Evolutionary conservation across 2,113 vertebrate genomes (phyloP).

Genomic region (Tetrao urogallus): DNA sequence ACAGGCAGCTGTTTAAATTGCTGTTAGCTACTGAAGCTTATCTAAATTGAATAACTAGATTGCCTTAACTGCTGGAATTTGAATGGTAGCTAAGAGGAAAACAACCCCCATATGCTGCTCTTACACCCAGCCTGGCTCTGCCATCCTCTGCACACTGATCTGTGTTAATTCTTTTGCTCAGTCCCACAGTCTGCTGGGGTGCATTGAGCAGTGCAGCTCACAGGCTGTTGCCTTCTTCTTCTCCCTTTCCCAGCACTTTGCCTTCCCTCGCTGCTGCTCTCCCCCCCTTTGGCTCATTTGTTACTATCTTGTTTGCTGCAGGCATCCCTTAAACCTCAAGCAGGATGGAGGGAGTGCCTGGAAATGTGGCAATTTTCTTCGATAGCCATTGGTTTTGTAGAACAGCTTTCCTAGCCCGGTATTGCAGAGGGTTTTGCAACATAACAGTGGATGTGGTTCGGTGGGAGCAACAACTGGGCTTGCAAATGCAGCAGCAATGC

Average conservation of each 20-base stretch:
- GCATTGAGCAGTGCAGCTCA: accelerated
- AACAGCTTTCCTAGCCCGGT: neutral
- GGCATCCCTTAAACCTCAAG: neutral
- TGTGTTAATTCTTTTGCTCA: neutral
- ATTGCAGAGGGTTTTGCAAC: neutral
- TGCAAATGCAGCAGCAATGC: neutral
- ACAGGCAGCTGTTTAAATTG: neutral
- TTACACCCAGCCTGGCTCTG: neutral
- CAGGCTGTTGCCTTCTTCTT: accelerated
- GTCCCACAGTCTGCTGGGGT: neutral
- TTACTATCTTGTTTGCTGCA: neutral
- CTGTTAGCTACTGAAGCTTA: slow-evolving; percentile 3
- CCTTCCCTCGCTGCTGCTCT: neutral
- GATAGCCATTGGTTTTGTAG: neutral
- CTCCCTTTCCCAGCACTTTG: neutral
- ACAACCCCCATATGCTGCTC: neutral
- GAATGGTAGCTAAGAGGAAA: neutral
- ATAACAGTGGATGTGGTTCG: neutral
- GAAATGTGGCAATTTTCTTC: neutral
- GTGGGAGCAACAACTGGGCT: neutral
- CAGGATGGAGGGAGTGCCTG: neutral
- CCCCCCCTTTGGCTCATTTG: neutral
- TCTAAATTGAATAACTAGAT: neutral
- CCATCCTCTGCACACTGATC: neutral
- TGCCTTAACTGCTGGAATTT: slow-evolving; percentile 7